Evolutionary conservation across 2,113 vertebrate species (phyloP).

Genomic region (Xiphophorus couchianus): DNA sequence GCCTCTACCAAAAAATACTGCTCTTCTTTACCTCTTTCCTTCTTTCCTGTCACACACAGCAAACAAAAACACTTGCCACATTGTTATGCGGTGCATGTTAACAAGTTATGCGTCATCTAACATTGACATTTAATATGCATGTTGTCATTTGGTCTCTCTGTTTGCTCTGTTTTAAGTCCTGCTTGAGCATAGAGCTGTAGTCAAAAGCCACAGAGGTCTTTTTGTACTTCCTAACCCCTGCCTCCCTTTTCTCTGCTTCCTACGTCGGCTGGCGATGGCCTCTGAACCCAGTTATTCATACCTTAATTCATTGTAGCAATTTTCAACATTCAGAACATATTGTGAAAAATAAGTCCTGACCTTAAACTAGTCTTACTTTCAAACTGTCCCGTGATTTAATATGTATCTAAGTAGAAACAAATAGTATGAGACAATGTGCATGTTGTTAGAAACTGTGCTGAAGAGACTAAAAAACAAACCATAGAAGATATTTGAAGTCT

Average conservation of each 20-base stretch:
- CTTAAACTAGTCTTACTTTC: background rate
- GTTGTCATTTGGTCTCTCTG: constrained; percentile 62
- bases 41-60: constrained; percentile 30
- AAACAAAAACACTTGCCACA: constrained; percentile 23
- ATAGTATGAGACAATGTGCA: no score
- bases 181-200: constrained; percentile 55
- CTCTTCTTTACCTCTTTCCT: constrained; percentile 19
- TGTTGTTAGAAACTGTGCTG: no score
- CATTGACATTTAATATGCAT: constrained; percentile 71
- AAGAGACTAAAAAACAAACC: no score
- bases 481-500: no score
- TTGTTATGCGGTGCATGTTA: constrained; percentile 67
- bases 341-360: background rate
- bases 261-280: constrained; percentile 24
- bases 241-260: constrained; percentile 34
- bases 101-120: constrained; percentile 62
- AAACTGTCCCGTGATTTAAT: background rate
- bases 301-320: constrained; percentile 19
- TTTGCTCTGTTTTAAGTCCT: constrained; percentile 57
- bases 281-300: constrained; percentile 21
- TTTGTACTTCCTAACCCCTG: constrained; percentile 32
- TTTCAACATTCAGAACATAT: background rate
- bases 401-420: background rate
- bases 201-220: constrained; percentile 53
- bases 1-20: no score